Evolutionary conservation across 2,113 vertebrate species (phyloP).

Genomic region (Chaenocephalus aceratus): DNA sequence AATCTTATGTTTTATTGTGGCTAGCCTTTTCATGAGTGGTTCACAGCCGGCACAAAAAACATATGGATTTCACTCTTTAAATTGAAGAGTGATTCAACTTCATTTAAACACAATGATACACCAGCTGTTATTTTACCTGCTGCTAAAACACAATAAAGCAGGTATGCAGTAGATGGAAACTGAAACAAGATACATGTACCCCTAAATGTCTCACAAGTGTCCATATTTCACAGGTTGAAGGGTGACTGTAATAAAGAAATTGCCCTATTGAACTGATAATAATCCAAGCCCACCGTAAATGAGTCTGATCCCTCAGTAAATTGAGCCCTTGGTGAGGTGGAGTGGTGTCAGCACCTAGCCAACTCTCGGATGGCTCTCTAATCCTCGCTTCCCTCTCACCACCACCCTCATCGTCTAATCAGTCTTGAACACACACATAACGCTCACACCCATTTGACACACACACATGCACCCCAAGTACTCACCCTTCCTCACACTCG

Average conservation of each 20-base stretch:
- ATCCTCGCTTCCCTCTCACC: slow-evolving; percentile 81
- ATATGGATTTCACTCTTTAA: neutral
- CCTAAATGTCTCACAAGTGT: slow-evolving; percentile 72
- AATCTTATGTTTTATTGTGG: slow-evolving; percentile 17
- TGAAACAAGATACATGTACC: slow-evolving; percentile 54
- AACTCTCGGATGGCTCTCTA: slow-evolving; percentile 83
- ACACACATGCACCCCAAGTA: slow-evolving; percentile 49
- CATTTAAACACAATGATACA: slow-evolving; percentile 19
- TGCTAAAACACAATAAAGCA: slow-evolving; percentile 43
- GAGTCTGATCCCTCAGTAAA: slow-evolving; percentile 85
- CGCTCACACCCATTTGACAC: slow-evolving; percentile 63
- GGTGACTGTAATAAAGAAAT: slow-evolving; percentile 80
- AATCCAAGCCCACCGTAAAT: slow-evolving; percentile 83
- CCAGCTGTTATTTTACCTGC: slow-evolving; percentile 8
- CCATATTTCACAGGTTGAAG: slow-evolving; percentile 75
- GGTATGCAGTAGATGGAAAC: slow-evolving; percentile 35
- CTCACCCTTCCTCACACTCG: slow-evolving; percentile 75
- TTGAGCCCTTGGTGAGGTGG: slow-evolving; percentile 83
- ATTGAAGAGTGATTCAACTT: slow-evolving; percentile 7
- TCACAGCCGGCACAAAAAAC: neutral
- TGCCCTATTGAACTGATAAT: slow-evolving; percentile 82
- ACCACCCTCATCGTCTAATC: slow-evolving; percentile 84
- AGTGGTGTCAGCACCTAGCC: slow-evolving; percentile 87
- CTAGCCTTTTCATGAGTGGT: neutral
- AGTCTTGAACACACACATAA: slow-evolving; percentile 80